Evolutionary conservation across 2,888 invertebrate species (phyloP).

Genomic region (Drosophila kuntzei): DNA sequence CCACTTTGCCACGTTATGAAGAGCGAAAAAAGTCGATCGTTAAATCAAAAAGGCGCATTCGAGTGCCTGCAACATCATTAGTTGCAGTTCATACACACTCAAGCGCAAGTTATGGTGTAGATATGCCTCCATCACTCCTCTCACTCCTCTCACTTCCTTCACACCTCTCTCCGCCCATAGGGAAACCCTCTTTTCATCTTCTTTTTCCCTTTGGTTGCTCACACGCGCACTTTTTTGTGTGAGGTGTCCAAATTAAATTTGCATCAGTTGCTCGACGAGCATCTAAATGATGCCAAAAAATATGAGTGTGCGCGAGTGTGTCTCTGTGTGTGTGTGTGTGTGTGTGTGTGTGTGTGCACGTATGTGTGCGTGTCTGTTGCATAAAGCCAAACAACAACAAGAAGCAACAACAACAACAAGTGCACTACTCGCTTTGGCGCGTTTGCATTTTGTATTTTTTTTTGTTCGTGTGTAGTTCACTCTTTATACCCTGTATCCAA

Average conservation of each 20-base stretch:
- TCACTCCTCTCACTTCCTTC: not conserved
- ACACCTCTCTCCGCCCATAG: not conserved
- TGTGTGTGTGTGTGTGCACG: constrained; percentile 16
- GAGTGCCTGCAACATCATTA: constrained; percentile 82
- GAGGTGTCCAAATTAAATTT: constrained; percentile 82
- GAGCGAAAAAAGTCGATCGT: constrained; percentile 71
- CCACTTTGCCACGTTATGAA: constrained; percentile 37
- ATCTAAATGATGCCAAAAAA: constrained; percentile 82
- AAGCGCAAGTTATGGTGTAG: constrained; percentile 77
- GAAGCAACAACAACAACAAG: constrained; percentile 43
- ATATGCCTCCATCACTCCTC: constrained; percentile 41
- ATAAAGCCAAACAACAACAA: constrained; percentile 58
- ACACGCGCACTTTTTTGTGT: constrained; percentile 63
- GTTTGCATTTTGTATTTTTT: constrained; percentile 59
- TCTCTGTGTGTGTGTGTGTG: constrained; percentile 6
- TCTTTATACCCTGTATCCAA: constrained; percentile 36
- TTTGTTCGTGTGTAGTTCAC: constrained; percentile 36
- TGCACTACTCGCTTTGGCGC: constrained; percentile 72
- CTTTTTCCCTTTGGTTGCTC: constrained; percentile 1
- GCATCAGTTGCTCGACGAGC: constrained; percentile 81
- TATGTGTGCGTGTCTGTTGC: constrained; percentile 41
- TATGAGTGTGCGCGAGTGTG: constrained; percentile 30
- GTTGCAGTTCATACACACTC: constrained; percentile 82
- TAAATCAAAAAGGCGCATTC: constrained; percentile 81
- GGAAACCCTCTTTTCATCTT: not conserved